Base-by-base conservation (phyloP, 2,797 vertebrate genomes). In the Coregonus sp. region DNA sequence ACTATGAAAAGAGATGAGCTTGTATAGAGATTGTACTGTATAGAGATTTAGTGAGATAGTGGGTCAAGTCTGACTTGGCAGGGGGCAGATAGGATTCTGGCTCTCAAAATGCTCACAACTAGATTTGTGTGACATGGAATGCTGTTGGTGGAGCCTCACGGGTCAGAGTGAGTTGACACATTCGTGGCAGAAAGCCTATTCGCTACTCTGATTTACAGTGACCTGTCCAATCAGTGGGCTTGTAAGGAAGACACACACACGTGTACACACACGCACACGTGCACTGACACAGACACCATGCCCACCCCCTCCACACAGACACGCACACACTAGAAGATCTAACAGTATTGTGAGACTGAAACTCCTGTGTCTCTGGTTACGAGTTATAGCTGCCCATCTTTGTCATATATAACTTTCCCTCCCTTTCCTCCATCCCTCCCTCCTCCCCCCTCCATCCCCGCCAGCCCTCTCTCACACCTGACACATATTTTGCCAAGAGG, bases 111-210 rank as follows among this genome's bases (percentile, higher is more conserved):
- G 81, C 85, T 79, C 80, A 73, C 72, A 71, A 65, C 86, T 76
- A 40, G 63, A 85, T 84, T 20, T 88, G 85, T 87, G 72, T 85
- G 89, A 92, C 84, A 59, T 78, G 79, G 85, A 88, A 84, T 86
- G 82, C 83, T 87, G 78, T 89, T 86, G 86, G 84, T 75, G 85
- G 78, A 85, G 86, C 82, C 77, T 84, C 79, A 33, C 65, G 79
- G 87, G 89, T 85, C 74, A 66, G 80, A 75, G 75, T 18, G 75
- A 78, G 81, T 84, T 90, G 89, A 90, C 91, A 88, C 85, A 77
- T 92, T 69, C 65, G 81, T 93, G 92, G 91, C 92, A 86, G 75
- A 71, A 67, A 73, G 91, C 93, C 92, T 89, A 89, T 88, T 89
- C 74, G 40, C 7, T 79, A 70, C 80, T 81, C 82, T 90, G 93